A percentile compares a stretch with the other conserved stretches of the same genome.
These are phyloP conservation scores for Athrips mouffetella DNA, from an alignment of 2,888 invertebrate genomes.

Conservation along the genomic window DNA sequence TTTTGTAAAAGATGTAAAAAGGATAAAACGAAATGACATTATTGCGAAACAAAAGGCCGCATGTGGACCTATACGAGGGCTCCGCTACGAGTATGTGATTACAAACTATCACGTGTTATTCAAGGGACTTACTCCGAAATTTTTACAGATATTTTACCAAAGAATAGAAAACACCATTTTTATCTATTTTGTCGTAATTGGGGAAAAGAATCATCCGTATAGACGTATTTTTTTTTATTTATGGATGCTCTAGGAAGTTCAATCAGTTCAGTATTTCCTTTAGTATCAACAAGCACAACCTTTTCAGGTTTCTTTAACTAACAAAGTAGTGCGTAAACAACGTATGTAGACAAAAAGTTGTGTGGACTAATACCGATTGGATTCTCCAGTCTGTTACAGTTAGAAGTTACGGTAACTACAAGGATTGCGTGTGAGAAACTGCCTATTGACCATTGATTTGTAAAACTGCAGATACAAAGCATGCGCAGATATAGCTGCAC, in stretches of 20 bases:
- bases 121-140: neutral
- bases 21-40: neutral
- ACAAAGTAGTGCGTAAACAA: conserved; percentile 10
- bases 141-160: too few relatives aligned
- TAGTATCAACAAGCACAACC: too few relatives aligned
- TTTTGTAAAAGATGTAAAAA: neutral
- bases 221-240: too few relatives aligned
- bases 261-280: neutral
- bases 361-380: conserved; percentile 36
- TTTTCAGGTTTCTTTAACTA: conserved; percentile 7
- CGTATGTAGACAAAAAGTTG: conserved; percentile 29
- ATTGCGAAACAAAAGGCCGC: conserved; percentile 4
- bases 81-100: too few relatives aligned
- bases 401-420: conserved; percentile 52
- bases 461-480: neutral
- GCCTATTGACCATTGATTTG: conserved; percentile 19
- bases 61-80: too few relatives aligned
- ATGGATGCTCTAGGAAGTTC: too few relatives aligned
- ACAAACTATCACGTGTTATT: neutral
- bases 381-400: conserved; percentile 52
- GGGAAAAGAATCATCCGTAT: too few relatives aligned
- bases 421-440: conserved; percentile 20
- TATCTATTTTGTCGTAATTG: too few relatives aligned
- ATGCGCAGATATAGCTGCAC: neutral
- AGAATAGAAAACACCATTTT: too few relatives aligned